Percentiles rank a stretch among this genome's conserved stretches.
Conservation (phyloP, 2,888 invertebrate genomes). For the Strigamia transsilvanica region DNA sequence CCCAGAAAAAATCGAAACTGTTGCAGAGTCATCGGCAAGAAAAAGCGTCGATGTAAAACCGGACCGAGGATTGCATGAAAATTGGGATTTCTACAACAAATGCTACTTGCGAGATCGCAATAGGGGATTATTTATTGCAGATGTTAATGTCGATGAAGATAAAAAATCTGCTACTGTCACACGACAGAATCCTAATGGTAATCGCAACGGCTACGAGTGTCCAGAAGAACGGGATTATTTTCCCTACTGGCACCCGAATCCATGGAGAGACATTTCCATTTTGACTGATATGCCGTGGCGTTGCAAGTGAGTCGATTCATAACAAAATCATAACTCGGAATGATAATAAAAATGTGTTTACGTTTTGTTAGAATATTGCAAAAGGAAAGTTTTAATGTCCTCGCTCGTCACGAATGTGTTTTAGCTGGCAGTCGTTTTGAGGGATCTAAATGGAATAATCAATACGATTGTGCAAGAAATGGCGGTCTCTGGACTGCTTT, state of each 20-base stretch:
- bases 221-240: slow-evolving; percentile 65
- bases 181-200: slow-evolving; percentile 63
- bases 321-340: not conserved
- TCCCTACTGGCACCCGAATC: slow-evolving; percentile 65
- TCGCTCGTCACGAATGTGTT: slow-evolving; percentile 62
- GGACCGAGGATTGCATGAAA: slow-evolving; percentile 40
- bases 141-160: slow-evolving; percentile 13
- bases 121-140: slow-evolving; percentile 31
- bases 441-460: slow-evolving; percentile 61
- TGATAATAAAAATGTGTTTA: not conserved
- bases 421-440: slow-evolving; percentile 59
- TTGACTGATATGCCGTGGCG: slow-evolving; percentile 61
- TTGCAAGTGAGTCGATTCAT: slow-evolving; percentile 60
- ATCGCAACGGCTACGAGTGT: slow-evolving; percentile 64
- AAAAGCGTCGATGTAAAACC: not conserved
- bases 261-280: slow-evolving; percentile 64
- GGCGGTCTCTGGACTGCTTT: slow-evolving; percentile 62
- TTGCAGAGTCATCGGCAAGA: not conserved
- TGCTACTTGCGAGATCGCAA: slow-evolving; percentile 23
- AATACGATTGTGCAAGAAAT: slow-evolving; percentile 60
- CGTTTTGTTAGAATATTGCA: not conserved
- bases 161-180: slow-evolving; percentile 61
- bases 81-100: slow-evolving; percentile 24
- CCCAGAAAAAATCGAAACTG: not conserved
- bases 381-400: slow-evolving; percentile 33